Percentiles rank a stretch among this genome's conserved stretches.
Conservation (phyloP, 2,797 vertebrate genomes). For the Pitangus sulphuratus region DNA sequence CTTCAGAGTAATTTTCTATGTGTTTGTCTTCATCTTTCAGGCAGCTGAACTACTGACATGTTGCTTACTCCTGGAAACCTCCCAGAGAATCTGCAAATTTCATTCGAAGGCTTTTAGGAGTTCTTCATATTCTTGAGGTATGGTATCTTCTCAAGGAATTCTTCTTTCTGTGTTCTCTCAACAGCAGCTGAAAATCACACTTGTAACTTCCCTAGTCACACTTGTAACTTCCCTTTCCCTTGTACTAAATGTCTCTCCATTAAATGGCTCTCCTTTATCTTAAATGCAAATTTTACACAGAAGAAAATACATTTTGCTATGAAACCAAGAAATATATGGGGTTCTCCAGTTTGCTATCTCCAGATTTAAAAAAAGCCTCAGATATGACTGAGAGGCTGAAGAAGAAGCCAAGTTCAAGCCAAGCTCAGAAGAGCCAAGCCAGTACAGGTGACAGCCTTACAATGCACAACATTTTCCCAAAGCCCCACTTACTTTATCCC, state of each 20-base stretch:
- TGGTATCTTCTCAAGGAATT: not conserved
- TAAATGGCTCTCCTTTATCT: not conserved
- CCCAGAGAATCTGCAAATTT: not conserved
- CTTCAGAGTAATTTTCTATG: not conserved
- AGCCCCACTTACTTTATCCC: not conserved
- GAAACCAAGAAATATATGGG: not conserved
- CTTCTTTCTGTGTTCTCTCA: not conserved
- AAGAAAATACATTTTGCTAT: not conserved
- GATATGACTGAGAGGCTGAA: not conserved
- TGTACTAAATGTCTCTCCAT: not conserved
- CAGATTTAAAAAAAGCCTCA: not conserved
- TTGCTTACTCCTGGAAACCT: not conserved
- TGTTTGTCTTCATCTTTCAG: not conserved
- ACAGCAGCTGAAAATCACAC: not conserved
- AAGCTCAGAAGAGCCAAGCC: not conserved
- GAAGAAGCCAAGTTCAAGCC: not conserved
- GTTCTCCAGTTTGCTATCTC: not conserved
- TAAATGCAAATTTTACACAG: not conserved
- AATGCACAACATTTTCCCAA: not conserved
- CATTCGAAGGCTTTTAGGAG: not conserved
- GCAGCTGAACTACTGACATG: not conserved
- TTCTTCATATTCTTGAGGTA: not conserved
- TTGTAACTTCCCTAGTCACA: not conserved
- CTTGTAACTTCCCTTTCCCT: not conserved
- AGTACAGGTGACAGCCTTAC: not conserved